These are phyloP conservation scores for Latrodectus hesperus DNA, from an alignment of 2,888 invertebrate species.

Conservation along the genomic window DNA sequence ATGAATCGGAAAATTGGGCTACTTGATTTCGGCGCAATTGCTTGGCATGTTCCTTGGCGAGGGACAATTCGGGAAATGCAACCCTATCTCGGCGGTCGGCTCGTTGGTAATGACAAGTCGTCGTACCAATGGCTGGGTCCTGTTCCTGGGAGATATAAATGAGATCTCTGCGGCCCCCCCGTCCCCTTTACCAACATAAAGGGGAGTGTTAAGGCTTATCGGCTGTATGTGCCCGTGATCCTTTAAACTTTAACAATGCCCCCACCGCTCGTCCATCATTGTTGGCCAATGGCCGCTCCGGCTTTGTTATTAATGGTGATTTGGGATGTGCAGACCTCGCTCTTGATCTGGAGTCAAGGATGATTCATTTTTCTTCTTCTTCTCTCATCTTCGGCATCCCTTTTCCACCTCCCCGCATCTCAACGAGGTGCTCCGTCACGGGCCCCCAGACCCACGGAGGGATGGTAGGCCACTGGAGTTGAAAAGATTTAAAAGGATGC, in stretches of 20 bases:
- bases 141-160: conserved; percentile 69
- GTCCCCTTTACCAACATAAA: conserved; percentile 51
- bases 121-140: conserved; percentile 62
- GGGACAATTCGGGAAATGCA: not conserved
- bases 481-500: conserved; percentile 37
- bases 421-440: not conserved
- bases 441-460: not conserved
- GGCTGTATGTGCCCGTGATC: conserved; percentile 67
- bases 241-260: conserved; percentile 69
- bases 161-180: conserved; percentile 64
- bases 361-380: conserved; percentile 67
- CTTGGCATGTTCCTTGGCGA: conserved; percentile 12
- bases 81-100: conserved; percentile 65
- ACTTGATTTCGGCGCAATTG: not conserved
- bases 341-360: conserved; percentile 63
- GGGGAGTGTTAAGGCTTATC: conserved; percentile 67
- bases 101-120: conserved; percentile 69
- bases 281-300: conserved; percentile 67
- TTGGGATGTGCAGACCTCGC: conserved; percentile 40
- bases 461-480: conserved; percentile 18
- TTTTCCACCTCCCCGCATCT: not conserved
- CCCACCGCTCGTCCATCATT: conserved; percentile 66
- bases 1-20: no score
- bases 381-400: conserved; percentile 15
- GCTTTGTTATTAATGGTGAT: conserved; percentile 69